phyloP scores from a whole-genome alignment of 1,140 invertebrate species.

The Pseudomyrmex sp. region DNA sequence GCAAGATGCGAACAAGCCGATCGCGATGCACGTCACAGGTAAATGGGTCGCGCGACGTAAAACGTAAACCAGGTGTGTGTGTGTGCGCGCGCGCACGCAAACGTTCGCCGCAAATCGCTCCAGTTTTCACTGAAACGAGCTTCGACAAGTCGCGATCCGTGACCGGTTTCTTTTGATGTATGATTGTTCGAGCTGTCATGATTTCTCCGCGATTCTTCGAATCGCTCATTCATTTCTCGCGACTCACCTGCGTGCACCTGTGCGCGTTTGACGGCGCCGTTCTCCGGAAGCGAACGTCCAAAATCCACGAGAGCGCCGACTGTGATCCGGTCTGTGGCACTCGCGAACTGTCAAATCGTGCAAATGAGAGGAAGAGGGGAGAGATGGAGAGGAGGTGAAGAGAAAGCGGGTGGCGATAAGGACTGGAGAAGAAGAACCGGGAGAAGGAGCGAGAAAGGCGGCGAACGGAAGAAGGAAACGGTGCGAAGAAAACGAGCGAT shows the following conservation, averaged over 20 bases:
- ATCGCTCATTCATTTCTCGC: background rate
- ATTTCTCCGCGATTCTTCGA: background rate
- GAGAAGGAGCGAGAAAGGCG: background rate
- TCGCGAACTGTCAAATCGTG: slow-evolving; percentile 50
- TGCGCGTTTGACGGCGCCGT: slow-evolving; percentile 28
- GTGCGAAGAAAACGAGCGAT: background rate
- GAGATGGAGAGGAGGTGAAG: background rate
- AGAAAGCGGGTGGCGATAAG: slow-evolving; percentile 15
- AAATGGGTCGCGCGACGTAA: slow-evolving; percentile 49
- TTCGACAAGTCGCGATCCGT: background rate
- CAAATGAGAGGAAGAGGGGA: background rate
- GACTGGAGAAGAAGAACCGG: background rate
- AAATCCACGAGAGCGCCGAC: slow-evolving; percentile 27
- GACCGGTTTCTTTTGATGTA: slow-evolving; percentile 19
- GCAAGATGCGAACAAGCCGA: slow-evolving; percentile 48
- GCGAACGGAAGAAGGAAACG: slow-evolving; percentile 26
- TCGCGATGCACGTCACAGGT: slow-evolving; percentile 52
- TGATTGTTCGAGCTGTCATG: background rate
- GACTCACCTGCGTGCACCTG: slow-evolving; percentile 60
- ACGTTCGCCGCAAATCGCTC: slow-evolving; percentile 1
- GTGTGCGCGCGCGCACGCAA: background rate
- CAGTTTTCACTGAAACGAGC: background rate
- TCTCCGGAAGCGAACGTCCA: slow-evolving; percentile 52
- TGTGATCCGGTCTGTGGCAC: slow-evolving; percentile 35
- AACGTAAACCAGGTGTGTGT: background rate